Base-by-base conservation (phyloP, 2,797 vertebrate genomes). In the Ctenopoma kingsleyae region DNA sequence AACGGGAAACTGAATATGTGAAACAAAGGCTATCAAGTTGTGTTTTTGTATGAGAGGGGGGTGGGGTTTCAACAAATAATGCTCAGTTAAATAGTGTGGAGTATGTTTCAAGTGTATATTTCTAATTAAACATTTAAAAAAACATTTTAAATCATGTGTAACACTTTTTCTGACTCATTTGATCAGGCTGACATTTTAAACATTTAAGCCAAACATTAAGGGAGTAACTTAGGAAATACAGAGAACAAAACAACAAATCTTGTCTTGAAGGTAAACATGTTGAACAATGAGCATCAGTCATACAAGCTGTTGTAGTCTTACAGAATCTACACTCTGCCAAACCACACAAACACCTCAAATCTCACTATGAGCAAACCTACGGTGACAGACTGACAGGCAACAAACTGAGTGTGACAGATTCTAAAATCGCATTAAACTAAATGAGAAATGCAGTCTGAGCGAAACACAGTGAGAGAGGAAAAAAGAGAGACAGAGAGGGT, bases 381-480 rank as follows among this genome's bases (percentile, higher is more conserved):
- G 72, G 76, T 71, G 73, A 78, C 75, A 85, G 83, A 93, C 63
- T 93, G 94, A 94, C 91, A 90, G 83, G 90, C 85, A 90, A 89
- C 90, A 93, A 92, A 93, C 87, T 84, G 71, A 76, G 83, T 88
- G 80, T 92, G 94, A 92, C 93, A 94, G 74, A 91, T 92, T 93
- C 83, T 65, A 76, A 94, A 94, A 93, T 92, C 82, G 80, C 88
- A 94, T 94, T 94, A 93, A 91, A 90, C 77, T 89, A 88, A 92
- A 90, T 84, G 83, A 89, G 80, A 91, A 87, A 86, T 66, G 77
- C 74, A 70, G 73, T 71, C 55, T 74, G 67, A 76, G 78, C 83
- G 74, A 82, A 64, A 86, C 50, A 51, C 68, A 71, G 61, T 38
- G 44, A 71, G 47, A 61, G 71, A 74, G 40, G 78, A 73, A 69